These are phyloP conservation scores for Schizopygopsis malacanthus DNA, from an alignment of 2,797 vertebrate genomes.

Conservation along the genomic window DNA sequence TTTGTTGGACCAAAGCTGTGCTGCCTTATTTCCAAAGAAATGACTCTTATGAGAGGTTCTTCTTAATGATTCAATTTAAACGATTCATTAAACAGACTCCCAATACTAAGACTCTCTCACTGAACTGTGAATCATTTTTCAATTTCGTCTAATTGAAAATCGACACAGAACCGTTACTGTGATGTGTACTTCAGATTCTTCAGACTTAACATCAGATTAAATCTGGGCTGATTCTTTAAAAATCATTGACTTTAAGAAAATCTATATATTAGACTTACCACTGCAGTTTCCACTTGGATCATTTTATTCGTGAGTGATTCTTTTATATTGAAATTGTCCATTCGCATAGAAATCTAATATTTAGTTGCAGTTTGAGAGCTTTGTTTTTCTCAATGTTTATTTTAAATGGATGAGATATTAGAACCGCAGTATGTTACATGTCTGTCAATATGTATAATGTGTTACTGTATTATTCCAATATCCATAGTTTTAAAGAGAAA, in stretches of 20 bases:
- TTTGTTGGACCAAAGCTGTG: background rate
- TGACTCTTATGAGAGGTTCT: background rate
- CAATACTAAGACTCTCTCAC: background rate
- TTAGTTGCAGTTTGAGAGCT: background rate
- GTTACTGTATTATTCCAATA: background rate
- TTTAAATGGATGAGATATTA: background rate
- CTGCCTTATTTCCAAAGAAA: background rate
- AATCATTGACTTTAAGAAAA: background rate
- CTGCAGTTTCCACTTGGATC: too few relatives aligned
- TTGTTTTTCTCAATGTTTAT: background rate
- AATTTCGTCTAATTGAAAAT: conserved; percentile 15
- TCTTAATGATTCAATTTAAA: conserved; percentile 31
- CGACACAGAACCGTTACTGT: background rate
- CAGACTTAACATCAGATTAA: too few relatives aligned
- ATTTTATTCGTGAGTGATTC: background rate
- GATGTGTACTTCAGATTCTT: background rate
- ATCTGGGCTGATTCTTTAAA: background rate
- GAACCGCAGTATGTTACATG: background rate
- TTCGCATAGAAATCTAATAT: background rate
- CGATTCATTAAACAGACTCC: conserved; percentile 22
- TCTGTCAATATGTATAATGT: background rate
- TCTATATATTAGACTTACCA: background rate
- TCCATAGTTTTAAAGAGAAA: background rate
- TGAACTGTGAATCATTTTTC: background rate
- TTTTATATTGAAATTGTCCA: background rate